Conservation (phyloP, 2,888 invertebrate genomes). For the Chirona hameri region DNA sequence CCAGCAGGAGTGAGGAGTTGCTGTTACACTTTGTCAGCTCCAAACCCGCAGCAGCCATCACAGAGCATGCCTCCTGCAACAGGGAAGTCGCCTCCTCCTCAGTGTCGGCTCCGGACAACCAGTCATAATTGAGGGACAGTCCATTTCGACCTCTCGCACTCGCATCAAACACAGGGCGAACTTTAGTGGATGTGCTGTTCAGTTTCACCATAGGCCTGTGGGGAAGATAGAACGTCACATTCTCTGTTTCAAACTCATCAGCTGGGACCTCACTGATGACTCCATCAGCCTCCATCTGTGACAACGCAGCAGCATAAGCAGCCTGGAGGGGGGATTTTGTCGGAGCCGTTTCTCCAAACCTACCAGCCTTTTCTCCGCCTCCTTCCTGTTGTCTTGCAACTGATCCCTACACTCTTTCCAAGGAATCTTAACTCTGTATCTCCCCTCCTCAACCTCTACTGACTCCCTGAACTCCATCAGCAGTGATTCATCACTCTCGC, state of each 20-base stretch:
- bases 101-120: neutral
- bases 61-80: neutral
- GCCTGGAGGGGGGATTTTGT: neutral
- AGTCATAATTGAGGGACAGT: neutral
- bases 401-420: neutral
- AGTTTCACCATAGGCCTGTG: neutral
- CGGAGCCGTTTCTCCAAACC: neutral
- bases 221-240: neutral
- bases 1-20: neutral
- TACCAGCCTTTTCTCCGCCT: neutral
- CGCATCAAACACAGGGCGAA: neutral
- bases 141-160: neutral
- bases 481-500: too few relatives aligned
- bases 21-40: neutral
- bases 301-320: neutral
- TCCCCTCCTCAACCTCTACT: neutral
- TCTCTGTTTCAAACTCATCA: neutral
- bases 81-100: neutral
- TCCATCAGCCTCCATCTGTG: neutral
- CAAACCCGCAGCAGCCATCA: neutral
- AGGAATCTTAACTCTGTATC: neutral
- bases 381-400: neutral
- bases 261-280: neutral
- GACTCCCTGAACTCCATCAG: too few relatives aligned
- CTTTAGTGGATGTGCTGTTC: neutral